These are phyloP conservation scores for Thinocorus orbignyianus DNA, from an alignment of 2,113 vertebrate genomes.

Conservation along the genomic window DNA sequence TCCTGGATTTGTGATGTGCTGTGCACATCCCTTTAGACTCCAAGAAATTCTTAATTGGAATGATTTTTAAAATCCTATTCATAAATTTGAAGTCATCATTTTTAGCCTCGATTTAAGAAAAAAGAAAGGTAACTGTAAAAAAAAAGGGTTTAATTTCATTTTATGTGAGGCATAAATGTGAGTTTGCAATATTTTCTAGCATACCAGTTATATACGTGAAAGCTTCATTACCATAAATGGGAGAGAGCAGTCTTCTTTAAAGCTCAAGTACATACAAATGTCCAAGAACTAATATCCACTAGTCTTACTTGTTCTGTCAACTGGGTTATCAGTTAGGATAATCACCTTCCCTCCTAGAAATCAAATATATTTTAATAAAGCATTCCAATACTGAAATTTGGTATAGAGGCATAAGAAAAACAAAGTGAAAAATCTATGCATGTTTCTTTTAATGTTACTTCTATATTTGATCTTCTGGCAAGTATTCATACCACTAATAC, in stretches of 20 bases:
- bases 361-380: background rate
- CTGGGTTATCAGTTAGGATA: background rate
- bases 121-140: background rate
- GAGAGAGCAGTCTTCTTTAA: background rate
- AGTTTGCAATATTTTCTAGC: conserved; percentile 25
- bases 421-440: background rate
- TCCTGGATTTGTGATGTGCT: background rate
- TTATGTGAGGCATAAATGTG: background rate
- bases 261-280: background rate
- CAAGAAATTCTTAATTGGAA: background rate
- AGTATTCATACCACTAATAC: background rate
- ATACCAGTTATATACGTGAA: background rate
- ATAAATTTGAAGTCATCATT: background rate
- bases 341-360: background rate
- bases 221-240: background rate
- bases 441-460: background rate
- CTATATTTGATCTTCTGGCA: background rate
- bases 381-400: background rate
- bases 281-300: background rate
- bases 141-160: background rate
- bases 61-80: background rate
- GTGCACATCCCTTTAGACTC: background rate
- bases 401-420: background rate
- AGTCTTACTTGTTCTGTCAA: background rate
- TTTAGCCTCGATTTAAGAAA: background rate